Percentiles rank a stretch among this genome's conserved stretches.
Evolutionary conservation across 2,113 vertebrate genomes (phyloP).

Genomic region (Ammodytes marinus): DNA sequence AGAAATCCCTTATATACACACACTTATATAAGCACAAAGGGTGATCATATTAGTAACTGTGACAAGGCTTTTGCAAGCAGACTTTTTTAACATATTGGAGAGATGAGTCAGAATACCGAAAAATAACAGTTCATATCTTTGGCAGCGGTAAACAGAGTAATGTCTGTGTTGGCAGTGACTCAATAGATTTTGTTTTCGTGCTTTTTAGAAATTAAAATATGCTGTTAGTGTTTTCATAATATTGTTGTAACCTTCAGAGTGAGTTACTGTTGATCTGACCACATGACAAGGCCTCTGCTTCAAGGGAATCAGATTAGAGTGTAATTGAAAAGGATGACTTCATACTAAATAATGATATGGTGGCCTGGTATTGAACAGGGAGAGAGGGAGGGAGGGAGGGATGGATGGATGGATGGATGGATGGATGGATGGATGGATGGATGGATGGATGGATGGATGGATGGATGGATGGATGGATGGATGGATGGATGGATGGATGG

Average conservation of each 20-base stretch:
- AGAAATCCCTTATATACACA: not conserved
- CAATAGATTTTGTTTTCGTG: slow-evolving; percentile 61
- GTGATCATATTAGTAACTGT: slow-evolving; percentile 46
- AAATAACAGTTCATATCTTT: slow-evolving; percentile 43
- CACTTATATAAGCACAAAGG: slow-evolving; percentile 27
- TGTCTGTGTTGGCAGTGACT: slow-evolving; percentile 47
- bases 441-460: not conserved
- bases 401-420: not conserved
- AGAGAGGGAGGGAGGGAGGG: not conserved
- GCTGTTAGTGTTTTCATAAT: slow-evolving; percentile 22
- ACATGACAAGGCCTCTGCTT: not conserved
- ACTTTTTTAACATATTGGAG: slow-evolving; percentile 60
- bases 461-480: too few species aligned
- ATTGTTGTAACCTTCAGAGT: not conserved
- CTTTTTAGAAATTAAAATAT: slow-evolving; percentile 44
- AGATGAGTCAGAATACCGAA: slow-evolving; percentile 46
- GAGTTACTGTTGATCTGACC: slow-evolving; percentile 2
- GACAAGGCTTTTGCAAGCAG: slow-evolving; percentile 51
- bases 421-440: slow-evolving; percentile 22
- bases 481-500: slow-evolving; percentile 8
- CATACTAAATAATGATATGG: not conserved
- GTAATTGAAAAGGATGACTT: not conserved
- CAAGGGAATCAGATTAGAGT: slow-evolving; percentile 12
- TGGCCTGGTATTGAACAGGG: not conserved
- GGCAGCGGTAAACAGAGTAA: slow-evolving; percentile 40